phyloP scores from a whole-genome alignment of 1,140 invertebrate genomes.

The Helicoverpa armigera region DNA sequence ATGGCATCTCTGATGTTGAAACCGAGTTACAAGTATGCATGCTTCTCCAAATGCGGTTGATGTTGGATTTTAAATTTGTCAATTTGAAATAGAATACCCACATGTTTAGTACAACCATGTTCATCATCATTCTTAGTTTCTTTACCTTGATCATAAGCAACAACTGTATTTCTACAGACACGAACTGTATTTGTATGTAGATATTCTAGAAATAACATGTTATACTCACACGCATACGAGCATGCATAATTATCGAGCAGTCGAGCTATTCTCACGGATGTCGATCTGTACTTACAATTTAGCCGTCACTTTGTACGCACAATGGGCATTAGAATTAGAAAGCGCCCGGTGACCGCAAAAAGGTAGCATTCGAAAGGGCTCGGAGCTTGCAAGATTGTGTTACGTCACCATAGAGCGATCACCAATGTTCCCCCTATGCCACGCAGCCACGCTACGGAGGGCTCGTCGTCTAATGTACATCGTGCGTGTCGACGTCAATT shows the following conservation, averaged over 20 bases:
- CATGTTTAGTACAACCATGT: too few species aligned
- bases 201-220: slow-evolving; percentile 40
- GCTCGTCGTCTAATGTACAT: slow-evolving; percentile 37
- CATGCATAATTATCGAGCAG: slow-evolving; percentile 66
- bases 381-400: slow-evolving; percentile 75
- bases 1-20: background rate
- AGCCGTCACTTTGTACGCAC: slow-evolving; percentile 69
- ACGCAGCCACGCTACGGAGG: slow-evolving; percentile 50
- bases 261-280: slow-evolving; percentile 79
- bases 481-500: slow-evolving; percentile 52
- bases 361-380: slow-evolving; percentile 81
- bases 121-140: too few species aligned
- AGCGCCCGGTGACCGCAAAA: slow-evolving; percentile 82
- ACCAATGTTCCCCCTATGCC: slow-evolving; percentile 55
- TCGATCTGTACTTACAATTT: slow-evolving; percentile 71
- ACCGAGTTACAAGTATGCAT: too few species aligned
- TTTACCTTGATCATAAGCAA: background rate
- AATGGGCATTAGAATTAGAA: slow-evolving; percentile 86
- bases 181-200: background rate
- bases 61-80: too few species aligned
- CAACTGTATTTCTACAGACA: slow-evolving; percentile 1
- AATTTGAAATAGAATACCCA: too few species aligned
- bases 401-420: slow-evolving; percentile 79
- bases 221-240: slow-evolving; percentile 57
- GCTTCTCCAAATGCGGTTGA: too few species aligned